Conservation (phyloP, 2,888 invertebrate species). For the Smittia aterrima region DNA sequence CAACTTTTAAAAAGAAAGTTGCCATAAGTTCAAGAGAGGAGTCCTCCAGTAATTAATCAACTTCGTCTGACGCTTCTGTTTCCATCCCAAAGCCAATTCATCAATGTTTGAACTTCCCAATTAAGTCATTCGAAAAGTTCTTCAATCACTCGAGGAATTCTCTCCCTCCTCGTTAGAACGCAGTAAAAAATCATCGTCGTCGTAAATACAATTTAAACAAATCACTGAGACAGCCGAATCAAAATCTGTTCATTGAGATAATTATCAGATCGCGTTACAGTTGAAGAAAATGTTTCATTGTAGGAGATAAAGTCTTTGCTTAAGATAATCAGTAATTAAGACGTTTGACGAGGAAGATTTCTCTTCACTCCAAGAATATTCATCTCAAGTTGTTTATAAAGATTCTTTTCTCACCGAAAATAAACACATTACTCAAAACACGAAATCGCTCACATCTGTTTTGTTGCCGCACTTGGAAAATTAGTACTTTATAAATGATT, state of each 20-base stretch:
- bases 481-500: constrained; percentile 41
- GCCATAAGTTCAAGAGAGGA: background rate
- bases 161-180: constrained; percentile 14
- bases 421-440: constrained; percentile 37
- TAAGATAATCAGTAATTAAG: constrained; percentile 41
- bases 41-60: background rate
- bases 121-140: constrained; percentile 9
- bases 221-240: constrained; percentile 34
- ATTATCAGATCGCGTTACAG: constrained; percentile 35
- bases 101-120: constrained; percentile 20
- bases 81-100: background rate
- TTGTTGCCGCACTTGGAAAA: constrained; percentile 38
- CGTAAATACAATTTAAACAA: constrained; percentile 35
- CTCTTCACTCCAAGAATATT: background rate
- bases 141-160: constrained; percentile 7
- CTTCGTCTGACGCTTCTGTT: background rate
- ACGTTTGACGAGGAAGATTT: constrained; percentile 20
- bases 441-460: constrained; percentile 32
- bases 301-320: background rate
- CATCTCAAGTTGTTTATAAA: constrained; percentile 17
- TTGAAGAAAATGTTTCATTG: background rate
- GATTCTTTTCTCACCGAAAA: constrained; percentile 29
- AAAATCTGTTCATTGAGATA: constrained; percentile 36
- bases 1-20: too few species aligned
- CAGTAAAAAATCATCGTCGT: constrained; percentile 27